phyloP scores from a whole-genome alignment of 2,888 invertebrate genomes.

The Neoascia interrupta region DNA sequence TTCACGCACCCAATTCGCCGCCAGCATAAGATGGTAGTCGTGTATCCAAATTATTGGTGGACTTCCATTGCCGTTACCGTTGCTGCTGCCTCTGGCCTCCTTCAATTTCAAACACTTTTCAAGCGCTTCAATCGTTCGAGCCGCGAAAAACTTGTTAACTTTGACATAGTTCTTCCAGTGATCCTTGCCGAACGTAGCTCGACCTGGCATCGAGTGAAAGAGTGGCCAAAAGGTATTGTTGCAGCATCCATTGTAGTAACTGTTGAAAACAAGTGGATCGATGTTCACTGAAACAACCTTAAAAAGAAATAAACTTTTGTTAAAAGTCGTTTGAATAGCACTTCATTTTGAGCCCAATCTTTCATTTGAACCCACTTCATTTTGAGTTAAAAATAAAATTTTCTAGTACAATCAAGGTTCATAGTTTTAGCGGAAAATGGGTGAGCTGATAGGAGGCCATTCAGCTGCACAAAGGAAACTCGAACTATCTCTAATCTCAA shows the following conservation, averaged over 20 bases:
- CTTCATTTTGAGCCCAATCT: too few species aligned
- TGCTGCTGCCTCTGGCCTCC: slow-evolving; percentile 78
- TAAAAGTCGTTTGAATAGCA: too few species aligned
- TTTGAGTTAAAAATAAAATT: too few species aligned
- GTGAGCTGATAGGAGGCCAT: too few species aligned
- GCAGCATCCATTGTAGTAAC: slow-evolving; percentile 95
- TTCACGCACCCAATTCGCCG: slow-evolving; percentile 94
- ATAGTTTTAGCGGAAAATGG: too few species aligned
- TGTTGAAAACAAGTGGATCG: slow-evolving; percentile 88
- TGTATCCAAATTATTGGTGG: slow-evolving; percentile 94
- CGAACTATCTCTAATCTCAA: too few species aligned
- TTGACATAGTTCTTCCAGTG: slow-evolving; percentile 91
- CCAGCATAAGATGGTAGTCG: slow-evolving; percentile 96
- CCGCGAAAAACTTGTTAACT: slow-evolving; percentile 91
- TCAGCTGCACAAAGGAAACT: too few species aligned
- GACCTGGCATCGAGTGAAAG: slow-evolving; percentile 95
- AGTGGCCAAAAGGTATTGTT: slow-evolving; percentile 96
- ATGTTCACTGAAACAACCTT: slow-evolving; percentile 91
- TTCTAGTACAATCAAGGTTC: too few species aligned
- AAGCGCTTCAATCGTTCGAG: slow-evolving; percentile 87
- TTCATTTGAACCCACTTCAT: too few species aligned
- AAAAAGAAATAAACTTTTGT: slow-evolving; percentile 2
- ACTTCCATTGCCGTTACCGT: slow-evolving; percentile 75
- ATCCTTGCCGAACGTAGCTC: slow-evolving; percentile 90
- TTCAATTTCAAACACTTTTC: slow-evolving; percentile 80